A percentile compares a stretch with the other conserved stretches of the same genome.
phyloP scores from a whole-genome alignment of 2,888 invertebrate species.

The Brenthis ino region DNA sequence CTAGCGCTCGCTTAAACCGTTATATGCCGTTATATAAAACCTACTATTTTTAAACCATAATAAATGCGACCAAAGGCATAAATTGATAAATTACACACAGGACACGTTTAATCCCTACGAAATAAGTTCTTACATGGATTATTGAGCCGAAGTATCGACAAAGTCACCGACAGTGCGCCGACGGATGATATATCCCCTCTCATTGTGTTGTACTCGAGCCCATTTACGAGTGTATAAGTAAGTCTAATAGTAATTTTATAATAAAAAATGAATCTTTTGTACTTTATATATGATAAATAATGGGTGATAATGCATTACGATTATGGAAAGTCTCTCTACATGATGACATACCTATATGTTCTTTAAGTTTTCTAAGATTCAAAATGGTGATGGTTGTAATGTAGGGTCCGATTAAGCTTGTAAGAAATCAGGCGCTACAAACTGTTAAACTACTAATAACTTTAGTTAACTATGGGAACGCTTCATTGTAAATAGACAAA shows the following conservation, averaged over 20 bases:
- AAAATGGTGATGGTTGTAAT: not conserved
- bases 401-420: too few relatives aligned
- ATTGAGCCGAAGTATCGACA: slow-evolving; percentile 46
- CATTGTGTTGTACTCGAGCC: slow-evolving; percentile 33
- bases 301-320: slow-evolving; percentile 26
- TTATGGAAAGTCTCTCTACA: slow-evolving; percentile 1
- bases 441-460: too few relatives aligned
- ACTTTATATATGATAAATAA: slow-evolving; percentile 10
- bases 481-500: too few relatives aligned
- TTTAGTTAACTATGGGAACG: too few relatives aligned
- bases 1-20: not conserved
- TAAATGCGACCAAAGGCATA: slow-evolving; percentile 44
- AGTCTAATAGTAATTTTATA: slow-evolving; percentile 59
- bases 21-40: slow-evolving; percentile 25
- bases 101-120: slow-evolving; percentile 65
- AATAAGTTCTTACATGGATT: slow-evolving; percentile 70
- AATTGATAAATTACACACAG: slow-evolving; percentile 73
- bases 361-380: not conserved
- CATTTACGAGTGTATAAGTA: slow-evolving; percentile 50
- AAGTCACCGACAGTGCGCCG: slow-evolving; percentile 23
- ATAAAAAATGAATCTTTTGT: slow-evolving; percentile 57
- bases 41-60: slow-evolving; percentile 37
- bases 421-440: too few relatives aligned
- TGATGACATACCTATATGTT: slow-evolving; percentile 14
- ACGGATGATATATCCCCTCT: slow-evolving; percentile 34